Percentiles rank a stretch among this genome's conserved stretches.
Evolutionary conservation across 2,888 invertebrate genomes (phyloP).

Genomic region (Nomada fabriciana): DNA sequence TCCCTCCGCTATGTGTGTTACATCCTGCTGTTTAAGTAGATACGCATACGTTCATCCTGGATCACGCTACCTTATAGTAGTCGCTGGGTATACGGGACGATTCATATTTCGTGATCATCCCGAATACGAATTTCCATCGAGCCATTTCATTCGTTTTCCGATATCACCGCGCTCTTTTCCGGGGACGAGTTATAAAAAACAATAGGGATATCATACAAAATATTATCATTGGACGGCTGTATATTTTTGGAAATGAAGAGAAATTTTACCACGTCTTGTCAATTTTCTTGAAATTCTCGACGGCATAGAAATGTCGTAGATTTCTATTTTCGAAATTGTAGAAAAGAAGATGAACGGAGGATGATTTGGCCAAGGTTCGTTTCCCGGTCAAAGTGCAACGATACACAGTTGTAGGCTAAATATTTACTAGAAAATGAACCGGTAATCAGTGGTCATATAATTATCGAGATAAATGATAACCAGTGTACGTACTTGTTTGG

Average conservation of each 20-base stretch:
- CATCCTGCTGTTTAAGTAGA: constrained; percentile 68
- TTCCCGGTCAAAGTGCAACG: neutral
- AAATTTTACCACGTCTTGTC: too few relatives aligned
- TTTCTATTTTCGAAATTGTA: neutral
- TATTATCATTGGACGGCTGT: too few relatives aligned
- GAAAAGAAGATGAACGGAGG: neutral
- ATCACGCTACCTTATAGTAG: constrained; percentile 49
- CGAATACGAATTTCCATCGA: too few relatives aligned
- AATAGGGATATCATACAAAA: too few relatives aligned
- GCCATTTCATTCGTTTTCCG: too few relatives aligned
- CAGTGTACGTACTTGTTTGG: constrained; percentile 55
- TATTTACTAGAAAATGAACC: constrained; percentile 54
- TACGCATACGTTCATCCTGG: constrained; percentile 56
- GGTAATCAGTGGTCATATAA: constrained; percentile 58
- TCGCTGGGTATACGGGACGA: neutral
- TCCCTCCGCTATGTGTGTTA: constrained; percentile 60
- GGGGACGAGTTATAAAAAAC: too few relatives aligned
- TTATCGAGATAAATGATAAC: constrained; percentile 55
- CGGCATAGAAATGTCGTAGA: neutral
- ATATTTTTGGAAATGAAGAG: too few relatives aligned
- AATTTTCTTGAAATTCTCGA: too few relatives aligned
- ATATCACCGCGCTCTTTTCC: too few relatives aligned
- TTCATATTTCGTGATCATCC: neutral
- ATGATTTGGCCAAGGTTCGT: neutral
- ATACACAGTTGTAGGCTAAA: constrained; percentile 19